A percentile compares a stretch with the other conserved stretches of the same genome.
phyloP scores from a whole-genome alignment of 2,113 vertebrate species.

The Dicerorhinus sumatrensis region DNA sequence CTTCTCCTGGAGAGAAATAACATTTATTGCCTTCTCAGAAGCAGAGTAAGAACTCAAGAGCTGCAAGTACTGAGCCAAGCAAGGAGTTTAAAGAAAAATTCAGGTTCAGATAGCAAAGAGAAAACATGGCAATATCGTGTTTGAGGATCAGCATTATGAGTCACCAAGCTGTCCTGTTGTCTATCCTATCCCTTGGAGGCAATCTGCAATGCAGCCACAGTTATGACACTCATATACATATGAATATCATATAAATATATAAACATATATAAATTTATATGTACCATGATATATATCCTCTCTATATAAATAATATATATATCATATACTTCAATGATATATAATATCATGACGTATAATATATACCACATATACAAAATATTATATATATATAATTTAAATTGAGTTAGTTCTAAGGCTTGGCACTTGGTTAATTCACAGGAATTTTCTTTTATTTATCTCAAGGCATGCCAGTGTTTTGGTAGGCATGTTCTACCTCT shows the following conservation, averaged over 20 bases:
- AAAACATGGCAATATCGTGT: neutral
- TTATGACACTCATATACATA: neutral
- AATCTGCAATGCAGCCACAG: neutral
- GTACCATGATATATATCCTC: neutral
- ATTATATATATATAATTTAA: neutral
- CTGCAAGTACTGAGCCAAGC: neutral
- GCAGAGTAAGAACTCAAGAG: neutral
- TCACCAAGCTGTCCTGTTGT: neutral
- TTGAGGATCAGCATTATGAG: neutral
- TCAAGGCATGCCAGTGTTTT: neutral
- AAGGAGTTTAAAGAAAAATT: conserved; percentile 7
- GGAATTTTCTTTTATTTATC: neutral
- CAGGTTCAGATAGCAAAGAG: neutral
- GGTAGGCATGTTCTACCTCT: neutral
- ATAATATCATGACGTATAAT: neutral
- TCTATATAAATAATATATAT: neutral
- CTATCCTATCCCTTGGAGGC: neutral
- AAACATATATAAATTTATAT: neutral
- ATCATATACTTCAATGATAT: neutral
- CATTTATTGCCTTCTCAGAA: neutral
- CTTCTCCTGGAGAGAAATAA: neutral
- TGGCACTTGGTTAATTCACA: neutral
- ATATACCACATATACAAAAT: neutral
- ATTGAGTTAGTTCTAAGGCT: neutral
- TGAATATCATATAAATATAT: neutral